phyloP scores from a whole-genome alignment of 2,113 vertebrate genomes.

The Platanista minor region DNA sequence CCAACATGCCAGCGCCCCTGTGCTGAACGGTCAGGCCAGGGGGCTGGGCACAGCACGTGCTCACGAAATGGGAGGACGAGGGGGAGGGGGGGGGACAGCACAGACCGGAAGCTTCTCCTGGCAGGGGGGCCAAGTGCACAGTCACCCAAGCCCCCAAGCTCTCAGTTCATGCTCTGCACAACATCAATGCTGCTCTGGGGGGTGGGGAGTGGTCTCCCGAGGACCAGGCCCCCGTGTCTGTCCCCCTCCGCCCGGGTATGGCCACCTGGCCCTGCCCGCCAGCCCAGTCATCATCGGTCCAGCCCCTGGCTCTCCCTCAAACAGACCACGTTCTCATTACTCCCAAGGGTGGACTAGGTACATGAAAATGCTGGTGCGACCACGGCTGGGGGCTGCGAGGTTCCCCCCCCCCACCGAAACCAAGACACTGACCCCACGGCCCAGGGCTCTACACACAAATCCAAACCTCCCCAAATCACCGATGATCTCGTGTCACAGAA shows the following conservation, averaged over 20 bases:
- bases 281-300: neutral
- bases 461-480: neutral
- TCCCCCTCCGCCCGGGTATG: neutral
- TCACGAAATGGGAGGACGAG: accelerated
- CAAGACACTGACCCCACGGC: neutral
- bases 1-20: accelerated
- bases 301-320: neutral
- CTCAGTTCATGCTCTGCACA: neutral
- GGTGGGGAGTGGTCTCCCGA: accelerated
- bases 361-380: accelerated
- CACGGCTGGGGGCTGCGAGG: neutral
- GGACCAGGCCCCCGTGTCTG: neutral
- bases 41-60: neutral
- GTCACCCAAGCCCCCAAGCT: neutral
- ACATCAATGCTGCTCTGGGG: neutral
- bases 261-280: neutral
- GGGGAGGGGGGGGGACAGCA: neutral
- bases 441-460: neutral
- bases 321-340: neutral
- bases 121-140: neutral
- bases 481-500: neutral
- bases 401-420: neutral
- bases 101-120: neutral
- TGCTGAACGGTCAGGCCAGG: neutral
- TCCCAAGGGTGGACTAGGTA: neutral